Conservation (phyloP, 2,797 vertebrate genomes). For the Sternarchorhynchus goeldii region DNA sequence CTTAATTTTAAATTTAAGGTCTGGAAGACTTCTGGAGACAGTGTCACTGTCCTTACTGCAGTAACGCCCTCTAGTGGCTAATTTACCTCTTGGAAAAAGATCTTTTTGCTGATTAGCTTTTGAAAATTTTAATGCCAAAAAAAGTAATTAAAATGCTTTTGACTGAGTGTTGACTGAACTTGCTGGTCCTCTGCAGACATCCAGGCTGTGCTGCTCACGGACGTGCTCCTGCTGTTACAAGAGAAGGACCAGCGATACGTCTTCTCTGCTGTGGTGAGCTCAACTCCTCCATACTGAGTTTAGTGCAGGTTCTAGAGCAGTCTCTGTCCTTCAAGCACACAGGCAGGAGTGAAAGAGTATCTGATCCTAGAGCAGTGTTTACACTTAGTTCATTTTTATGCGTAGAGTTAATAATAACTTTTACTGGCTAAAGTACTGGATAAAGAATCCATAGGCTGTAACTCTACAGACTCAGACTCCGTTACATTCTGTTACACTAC, state of each 20-base stretch:
- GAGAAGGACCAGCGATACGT: slow-evolving; percentile 95
- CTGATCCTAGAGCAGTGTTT: no score
- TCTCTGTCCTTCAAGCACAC: no score
- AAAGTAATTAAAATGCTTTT: neutral
- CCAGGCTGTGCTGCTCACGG: slow-evolving; percentile 88
- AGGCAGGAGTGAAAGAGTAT: no score
- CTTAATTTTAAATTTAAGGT: no score
- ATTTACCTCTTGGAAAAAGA: neutral
- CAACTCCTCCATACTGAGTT: neutral
- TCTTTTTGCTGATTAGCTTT: neutral
- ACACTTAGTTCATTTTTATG: no score
- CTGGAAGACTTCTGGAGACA: no score
- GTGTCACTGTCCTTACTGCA: neutral
- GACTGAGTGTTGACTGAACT: neutral
- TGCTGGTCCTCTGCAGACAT: slow-evolving; percentile 76
- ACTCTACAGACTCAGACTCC: no score
- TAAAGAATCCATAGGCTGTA: no score
- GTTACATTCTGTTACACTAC: no score
- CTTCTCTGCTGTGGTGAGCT: slow-evolving; percentile 91
- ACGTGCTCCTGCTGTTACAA: slow-evolving; percentile 90
- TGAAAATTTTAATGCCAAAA: no score
- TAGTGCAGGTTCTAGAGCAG: neutral
- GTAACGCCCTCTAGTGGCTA: neutral
- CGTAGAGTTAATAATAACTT: no score
- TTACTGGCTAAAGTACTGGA: no score